Evolutionary conservation across 2,797 vertebrate species (phyloP), one percentile per base, ranked within the genome.

Genomic region (Eulemur mongoz): DNA sequence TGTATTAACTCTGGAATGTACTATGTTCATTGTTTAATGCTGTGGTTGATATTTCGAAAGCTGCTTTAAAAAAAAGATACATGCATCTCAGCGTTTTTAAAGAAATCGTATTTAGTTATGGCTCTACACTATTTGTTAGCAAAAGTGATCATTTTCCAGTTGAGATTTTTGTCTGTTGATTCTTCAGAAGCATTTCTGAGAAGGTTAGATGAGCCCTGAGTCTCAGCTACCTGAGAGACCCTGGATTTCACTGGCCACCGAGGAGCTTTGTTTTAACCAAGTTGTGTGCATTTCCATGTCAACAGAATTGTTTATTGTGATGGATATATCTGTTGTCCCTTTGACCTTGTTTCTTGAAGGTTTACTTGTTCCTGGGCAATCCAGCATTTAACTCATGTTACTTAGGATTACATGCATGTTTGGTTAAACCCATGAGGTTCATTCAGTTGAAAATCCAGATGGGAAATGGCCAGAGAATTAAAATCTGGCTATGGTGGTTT

Each of bases 1-100:
- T 98, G 96, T 98, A 98, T 98, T 98, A 98, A 98, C 97, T 97
- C 98, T 97, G 98, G 98, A 98, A 99, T 99, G 98, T 98, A 98
- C 96, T 97, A 97, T 96, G 98, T 98, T 98, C 96, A 97, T 96
- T 98, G 98, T 98, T 97, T 99, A 98, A 98, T 98, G 98, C 98
- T 98, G 97, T 98, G 98, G 98, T 98, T 98, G 94, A 98, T 98
- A 97, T 99, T 98, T 98, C 91, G 78, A 98, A 99, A 98, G 99
- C 99, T 99, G 99, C 99, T 99, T 98, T 59, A 12, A 27, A 96
- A 85, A 97, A 98, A 86, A 97, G 97, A 98, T 98, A 98, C 98
- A 97, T 98, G 98, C 98, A 99, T 99, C 98, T 99, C 99, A 98
- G 97, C 98, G 95, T 98, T 98, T 98, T 98, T 92, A 3, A 13